Evolutionary conservation across 2,113 vertebrate species (phyloP).

Genomic region (Clupea harengus): DNA sequence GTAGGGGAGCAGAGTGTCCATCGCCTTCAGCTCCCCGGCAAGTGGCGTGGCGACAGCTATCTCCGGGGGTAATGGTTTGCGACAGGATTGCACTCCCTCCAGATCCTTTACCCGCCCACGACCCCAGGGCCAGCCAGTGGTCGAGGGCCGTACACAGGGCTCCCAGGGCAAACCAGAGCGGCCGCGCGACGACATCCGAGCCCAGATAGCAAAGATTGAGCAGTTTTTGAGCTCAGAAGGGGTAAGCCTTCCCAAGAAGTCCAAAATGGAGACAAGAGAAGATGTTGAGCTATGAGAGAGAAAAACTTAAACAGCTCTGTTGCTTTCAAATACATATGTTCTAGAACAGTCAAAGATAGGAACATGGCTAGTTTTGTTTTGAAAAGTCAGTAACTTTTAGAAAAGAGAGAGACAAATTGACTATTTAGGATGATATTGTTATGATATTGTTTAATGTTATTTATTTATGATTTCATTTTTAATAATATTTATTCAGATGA

Average conservation of each 20-base stretch:
- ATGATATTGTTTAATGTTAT: not conserved
- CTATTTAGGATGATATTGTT: not conserved
- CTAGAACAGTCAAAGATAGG: not conserved
- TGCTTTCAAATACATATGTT: not conserved
- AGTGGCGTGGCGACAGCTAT: constrained; percentile 25
- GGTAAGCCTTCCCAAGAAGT: constrained; percentile 57
- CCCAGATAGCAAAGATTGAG: constrained; percentile 65
- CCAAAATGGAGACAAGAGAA: constrained; percentile 42
- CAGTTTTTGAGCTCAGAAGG: constrained; percentile 60
- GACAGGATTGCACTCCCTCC: constrained; percentile 41
- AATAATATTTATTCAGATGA: not conserved
- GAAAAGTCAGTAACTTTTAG: not conserved
- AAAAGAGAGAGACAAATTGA: not conserved
- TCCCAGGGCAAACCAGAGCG: constrained; percentile 52
- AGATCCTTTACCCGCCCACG: constrained; percentile 20
- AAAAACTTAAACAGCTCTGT: not conserved
- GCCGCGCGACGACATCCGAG: constrained; percentile 58
- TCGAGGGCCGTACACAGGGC: not conserved
- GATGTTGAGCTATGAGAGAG: not conserved
- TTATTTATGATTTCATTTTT: not conserved
- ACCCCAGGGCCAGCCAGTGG: constrained; percentile 12
- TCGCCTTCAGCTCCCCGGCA: constrained; percentile 30
- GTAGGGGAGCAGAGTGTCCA: constrained; percentile 50
- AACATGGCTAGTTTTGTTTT: not conserved
- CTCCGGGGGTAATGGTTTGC: constrained; percentile 36